These are phyloP conservation scores for Pelusios castaneus DNA, from an alignment of 2,113 vertebrate genomes.

Conservation along the genomic window DNA sequence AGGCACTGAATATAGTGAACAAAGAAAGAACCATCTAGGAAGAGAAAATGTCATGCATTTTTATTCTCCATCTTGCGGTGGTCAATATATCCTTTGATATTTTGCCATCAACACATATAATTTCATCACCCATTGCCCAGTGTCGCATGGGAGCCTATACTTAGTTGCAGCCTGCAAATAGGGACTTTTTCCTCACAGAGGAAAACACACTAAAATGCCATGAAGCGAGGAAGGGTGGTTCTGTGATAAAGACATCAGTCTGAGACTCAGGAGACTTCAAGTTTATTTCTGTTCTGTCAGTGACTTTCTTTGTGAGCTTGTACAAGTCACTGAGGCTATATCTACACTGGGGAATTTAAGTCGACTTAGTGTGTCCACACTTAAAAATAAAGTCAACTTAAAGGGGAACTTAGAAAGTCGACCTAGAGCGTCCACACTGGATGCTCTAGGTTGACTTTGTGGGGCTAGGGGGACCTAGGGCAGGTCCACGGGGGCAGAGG, in stretches of 20 bases:
- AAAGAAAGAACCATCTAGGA: neutral
- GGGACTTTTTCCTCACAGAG: constrained; percentile 28
- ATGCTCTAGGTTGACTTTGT: too few species aligned
- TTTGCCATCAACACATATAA: neutral
- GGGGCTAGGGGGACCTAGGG: too few species aligned
- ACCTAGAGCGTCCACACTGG: too few species aligned
- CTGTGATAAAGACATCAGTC: neutral
- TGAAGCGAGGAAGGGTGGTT: neutral
- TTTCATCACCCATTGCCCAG: constrained; percentile 25
- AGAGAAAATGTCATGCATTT: neutral
- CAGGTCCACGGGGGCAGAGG: too few species aligned
- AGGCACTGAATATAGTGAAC: neutral
- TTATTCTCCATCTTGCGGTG: neutral
- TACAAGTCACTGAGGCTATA: neutral
- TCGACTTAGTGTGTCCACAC: too few species aligned
- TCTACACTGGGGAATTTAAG: too few species aligned
- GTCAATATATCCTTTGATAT: neutral
- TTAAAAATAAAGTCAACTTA: too few species aligned
- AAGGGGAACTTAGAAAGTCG: too few species aligned
- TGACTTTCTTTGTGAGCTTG: constrained; percentile 1
- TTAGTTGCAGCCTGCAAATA: neutral
- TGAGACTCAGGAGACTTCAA: neutral
- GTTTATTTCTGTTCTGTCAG: neutral
- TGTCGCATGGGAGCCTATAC: neutral
- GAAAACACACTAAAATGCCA: constrained; percentile 22